A percentile compares a stretch with the other conserved stretches of the same genome.
Evolutionary conservation across 2,113 vertebrate species (phyloP).

Genomic region (Sebastes schlegelii): DNA sequence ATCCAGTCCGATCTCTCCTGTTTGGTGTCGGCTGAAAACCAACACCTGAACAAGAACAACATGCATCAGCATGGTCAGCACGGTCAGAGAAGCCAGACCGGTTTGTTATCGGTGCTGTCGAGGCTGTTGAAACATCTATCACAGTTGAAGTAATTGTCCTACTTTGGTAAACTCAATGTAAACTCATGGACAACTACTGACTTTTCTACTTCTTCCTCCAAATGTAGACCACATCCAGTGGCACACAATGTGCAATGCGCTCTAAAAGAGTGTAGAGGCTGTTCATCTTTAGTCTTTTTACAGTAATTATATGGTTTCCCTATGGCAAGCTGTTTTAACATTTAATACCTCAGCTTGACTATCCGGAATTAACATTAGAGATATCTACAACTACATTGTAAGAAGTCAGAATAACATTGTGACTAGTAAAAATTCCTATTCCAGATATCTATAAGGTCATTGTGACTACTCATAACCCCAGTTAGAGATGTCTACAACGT

Average conservation of each 20-base stretch:
- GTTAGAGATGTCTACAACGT: too few species aligned
- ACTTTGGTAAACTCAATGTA: background rate
- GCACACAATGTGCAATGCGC: background rate
- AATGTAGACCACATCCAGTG: background rate
- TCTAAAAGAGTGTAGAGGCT: too few species aligned
- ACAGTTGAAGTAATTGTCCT: background rate
- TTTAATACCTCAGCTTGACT: too few species aligned
- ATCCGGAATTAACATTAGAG: too few species aligned
- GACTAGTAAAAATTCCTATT: too few species aligned
- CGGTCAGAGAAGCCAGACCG: background rate
- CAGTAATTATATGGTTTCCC: too few species aligned
- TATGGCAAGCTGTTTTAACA: too few species aligned
- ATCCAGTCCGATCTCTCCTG: conserved; percentile 82
- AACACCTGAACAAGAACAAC: conserved; percentile 68
- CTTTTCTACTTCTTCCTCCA: background rate
- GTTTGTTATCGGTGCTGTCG: background rate
- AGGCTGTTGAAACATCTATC: background rate
- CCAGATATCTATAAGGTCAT: too few species aligned
- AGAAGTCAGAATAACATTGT: too few species aligned
- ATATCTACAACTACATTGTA: too few species aligned
- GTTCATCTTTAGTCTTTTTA: too few species aligned
- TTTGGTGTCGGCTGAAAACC: conserved; percentile 84
- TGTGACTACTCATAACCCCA: too few species aligned
- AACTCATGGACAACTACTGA: background rate
- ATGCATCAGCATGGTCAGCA: background rate